phyloP scores from a whole-genome alignment of 2,113 vertebrate species.

The Scolopax mira region DNA sequence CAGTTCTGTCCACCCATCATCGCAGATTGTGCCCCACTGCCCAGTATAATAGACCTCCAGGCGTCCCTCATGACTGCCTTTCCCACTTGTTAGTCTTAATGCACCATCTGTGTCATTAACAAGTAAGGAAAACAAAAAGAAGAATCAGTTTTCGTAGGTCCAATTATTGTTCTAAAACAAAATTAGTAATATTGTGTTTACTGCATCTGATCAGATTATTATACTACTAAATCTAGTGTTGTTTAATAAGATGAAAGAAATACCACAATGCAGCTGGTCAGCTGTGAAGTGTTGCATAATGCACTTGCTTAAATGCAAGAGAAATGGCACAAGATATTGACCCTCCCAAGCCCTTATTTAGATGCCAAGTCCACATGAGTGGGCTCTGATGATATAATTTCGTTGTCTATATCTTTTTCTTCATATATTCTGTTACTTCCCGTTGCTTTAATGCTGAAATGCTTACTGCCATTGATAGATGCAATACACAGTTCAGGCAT shows the following conservation, averaged over 20 bases:
- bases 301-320: not conserved
- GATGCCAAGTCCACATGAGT: not conserved
- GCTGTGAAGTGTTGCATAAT: not conserved
- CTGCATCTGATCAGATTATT: not conserved
- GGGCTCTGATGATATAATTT: not conserved
- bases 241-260: not conserved
- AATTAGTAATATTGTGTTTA: not conserved
- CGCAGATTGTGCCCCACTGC: slow-evolving; percentile 93
- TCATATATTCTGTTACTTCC: not conserved
- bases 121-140: slow-evolving; percentile 6
- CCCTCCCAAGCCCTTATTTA: not conserved
- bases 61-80: slow-evolving; percentile 80
- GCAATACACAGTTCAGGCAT: not conserved
- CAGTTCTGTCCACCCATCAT: slow-evolving; percentile 88
- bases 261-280: not conserved
- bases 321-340: not conserved
- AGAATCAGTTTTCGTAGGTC: not conserved
- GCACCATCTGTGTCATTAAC: slow-evolving; percentile 80
- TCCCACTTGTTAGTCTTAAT: slow-evolving; percentile 81
- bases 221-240: not conserved
- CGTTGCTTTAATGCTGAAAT: not conserved
- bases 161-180: not conserved
- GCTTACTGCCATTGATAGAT: not conserved
- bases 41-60: slow-evolving; percentile 86
- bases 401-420: not conserved